Evolutionary conservation across 92 coral and sea anemone species (phyloP).

Genomic region (Epizoanthus illoricatus): DNA sequence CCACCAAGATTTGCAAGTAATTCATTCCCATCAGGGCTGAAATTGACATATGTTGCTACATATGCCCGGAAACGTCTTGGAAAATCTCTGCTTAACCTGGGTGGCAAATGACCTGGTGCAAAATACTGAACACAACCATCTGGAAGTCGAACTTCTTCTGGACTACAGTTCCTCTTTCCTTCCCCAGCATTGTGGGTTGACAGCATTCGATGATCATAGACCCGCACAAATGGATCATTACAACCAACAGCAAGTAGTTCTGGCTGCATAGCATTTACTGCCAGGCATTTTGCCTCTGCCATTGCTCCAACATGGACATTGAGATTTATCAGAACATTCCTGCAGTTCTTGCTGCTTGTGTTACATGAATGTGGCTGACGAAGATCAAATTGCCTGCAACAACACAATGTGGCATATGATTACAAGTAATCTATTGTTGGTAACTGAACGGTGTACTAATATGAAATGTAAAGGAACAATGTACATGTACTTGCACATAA

Average conservation of each 20-base stretch:
- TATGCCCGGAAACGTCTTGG: slow-evolving; percentile 74
- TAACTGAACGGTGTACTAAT: not conserved
- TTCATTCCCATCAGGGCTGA: slow-evolving; percentile 88
- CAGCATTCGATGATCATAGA: slow-evolving; percentile 94
- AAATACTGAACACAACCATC: slow-evolving; percentile 89
- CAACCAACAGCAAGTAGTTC: slow-evolving; percentile 93
- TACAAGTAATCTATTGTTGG: not conserved
- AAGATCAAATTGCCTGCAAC: slow-evolving; percentile 88
- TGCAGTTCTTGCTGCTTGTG: slow-evolving; percentile 86
- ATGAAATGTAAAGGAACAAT: too few relatives aligned
- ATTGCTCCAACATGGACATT: slow-evolving; percentile 82
- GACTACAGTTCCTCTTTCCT: slow-evolving; percentile 44
- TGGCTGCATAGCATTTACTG: slow-evolving; percentile 89
- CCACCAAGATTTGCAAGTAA: slow-evolving; percentile 92
- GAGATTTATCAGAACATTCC: slow-evolving; percentile 84
- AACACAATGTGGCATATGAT: not conserved
- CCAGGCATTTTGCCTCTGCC: slow-evolving; percentile 94
- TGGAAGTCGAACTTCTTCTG: slow-evolving; percentile 72
- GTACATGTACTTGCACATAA: not conserved
- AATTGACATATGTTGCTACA: slow-evolving; percentile 88
- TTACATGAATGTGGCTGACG: slow-evolving; percentile 94
- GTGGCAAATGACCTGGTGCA: slow-evolving; percentile 96
- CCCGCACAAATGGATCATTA: slow-evolving; percentile 92
- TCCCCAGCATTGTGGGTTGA: slow-evolving; percentile 62
- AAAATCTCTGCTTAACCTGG: slow-evolving; percentile 63